A percentile compares a stretch with the other conserved stretches of the same genome.
Evolutionary conservation across 2,797 vertebrate species (phyloP).

Genomic region (Pipistrellus pipistrellus): DNA sequence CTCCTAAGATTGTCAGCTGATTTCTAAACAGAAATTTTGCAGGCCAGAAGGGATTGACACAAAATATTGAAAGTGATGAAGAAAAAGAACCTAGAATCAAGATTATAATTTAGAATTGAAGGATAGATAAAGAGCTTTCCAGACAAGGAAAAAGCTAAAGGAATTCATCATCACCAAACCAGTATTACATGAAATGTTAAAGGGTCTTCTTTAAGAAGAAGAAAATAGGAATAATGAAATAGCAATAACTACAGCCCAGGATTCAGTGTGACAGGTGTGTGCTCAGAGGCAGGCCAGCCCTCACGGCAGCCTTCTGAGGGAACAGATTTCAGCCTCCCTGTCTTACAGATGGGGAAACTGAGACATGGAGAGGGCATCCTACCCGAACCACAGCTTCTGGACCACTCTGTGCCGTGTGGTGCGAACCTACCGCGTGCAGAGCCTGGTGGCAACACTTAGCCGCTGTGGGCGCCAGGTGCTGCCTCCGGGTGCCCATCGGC

Average conservation of each 20-base stretch:
- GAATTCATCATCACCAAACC: too few species aligned
- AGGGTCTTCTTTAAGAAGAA: too few species aligned
- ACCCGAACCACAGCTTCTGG: not conserved
- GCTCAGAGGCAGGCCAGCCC: not conserved
- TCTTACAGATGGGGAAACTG: not conserved
- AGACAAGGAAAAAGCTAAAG: not conserved
- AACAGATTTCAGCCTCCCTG: not conserved
- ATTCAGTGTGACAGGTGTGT: too few species aligned
- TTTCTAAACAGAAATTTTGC: not conserved
- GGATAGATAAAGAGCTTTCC: too few species aligned
- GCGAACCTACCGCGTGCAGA: accelerated
- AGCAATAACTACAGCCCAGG: too few species aligned
- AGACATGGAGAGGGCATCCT: not conserved
- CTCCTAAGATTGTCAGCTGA: too few species aligned
- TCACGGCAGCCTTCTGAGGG: not conserved
- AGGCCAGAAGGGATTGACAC: not conserved
- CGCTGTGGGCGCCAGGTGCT: accelerated
- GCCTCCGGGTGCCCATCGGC: accelerated
- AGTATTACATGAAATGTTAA: too few species aligned
- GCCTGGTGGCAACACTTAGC: too few species aligned
- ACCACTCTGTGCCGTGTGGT: not conserved
- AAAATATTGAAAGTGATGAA: not conserved
- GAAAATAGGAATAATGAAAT: too few species aligned
- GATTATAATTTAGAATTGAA: too few species aligned
- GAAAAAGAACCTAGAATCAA: not conserved